These are phyloP conservation scores for Drosophila chauvacae DNA, from an alignment of 1,140 invertebrate species.

Conservation along the genomic window DNA sequence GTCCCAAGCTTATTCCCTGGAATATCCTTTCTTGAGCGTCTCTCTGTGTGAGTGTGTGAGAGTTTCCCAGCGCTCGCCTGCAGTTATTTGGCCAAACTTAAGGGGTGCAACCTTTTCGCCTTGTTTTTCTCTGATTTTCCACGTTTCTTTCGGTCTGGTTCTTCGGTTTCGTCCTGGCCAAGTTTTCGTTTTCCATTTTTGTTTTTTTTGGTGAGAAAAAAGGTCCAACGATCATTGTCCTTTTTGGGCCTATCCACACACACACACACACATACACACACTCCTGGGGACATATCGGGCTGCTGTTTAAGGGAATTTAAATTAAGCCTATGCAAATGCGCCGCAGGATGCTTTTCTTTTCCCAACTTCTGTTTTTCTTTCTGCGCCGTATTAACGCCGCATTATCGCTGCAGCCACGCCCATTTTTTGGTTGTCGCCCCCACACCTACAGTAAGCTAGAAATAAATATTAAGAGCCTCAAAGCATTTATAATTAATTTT, in stretches of 20 bases:
- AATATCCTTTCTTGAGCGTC: slow-evolving; percentile 19
- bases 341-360: slow-evolving; percentile 61
- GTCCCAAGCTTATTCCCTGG: slow-evolving; percentile 21
- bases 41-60: slow-evolving; percentile 53
- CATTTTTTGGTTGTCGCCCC: neutral
- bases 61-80: slow-evolving; percentile 60
- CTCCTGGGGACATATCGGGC: slow-evolving; percentile 32
- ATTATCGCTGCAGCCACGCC: slow-evolving; percentile 61
- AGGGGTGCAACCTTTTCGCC: slow-evolving; percentile 67
- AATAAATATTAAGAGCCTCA: neutral
- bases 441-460: neutral
- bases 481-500: neutral
- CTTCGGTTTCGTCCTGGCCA: slow-evolving; percentile 37
- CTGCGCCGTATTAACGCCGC: slow-evolving; percentile 43
- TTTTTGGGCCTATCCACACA: slow-evolving; percentile 50
- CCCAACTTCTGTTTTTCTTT: slow-evolving; percentile 19
- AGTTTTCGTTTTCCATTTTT: slow-evolving; percentile 25
- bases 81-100: slow-evolving; percentile 79
- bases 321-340: slow-evolving; percentile 82
- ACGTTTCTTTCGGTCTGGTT: slow-evolving; percentile 21
- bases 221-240: slow-evolving; percentile 70
- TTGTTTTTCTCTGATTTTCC: slow-evolving; percentile 38
- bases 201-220: slow-evolving; percentile 47
- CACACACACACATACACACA: neutral
- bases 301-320: slow-evolving; percentile 80